These are phyloP conservation scores for Bombus confusus DNA, from an alignment of 1,140 invertebrate genomes.

Conservation along the genomic window DNA sequence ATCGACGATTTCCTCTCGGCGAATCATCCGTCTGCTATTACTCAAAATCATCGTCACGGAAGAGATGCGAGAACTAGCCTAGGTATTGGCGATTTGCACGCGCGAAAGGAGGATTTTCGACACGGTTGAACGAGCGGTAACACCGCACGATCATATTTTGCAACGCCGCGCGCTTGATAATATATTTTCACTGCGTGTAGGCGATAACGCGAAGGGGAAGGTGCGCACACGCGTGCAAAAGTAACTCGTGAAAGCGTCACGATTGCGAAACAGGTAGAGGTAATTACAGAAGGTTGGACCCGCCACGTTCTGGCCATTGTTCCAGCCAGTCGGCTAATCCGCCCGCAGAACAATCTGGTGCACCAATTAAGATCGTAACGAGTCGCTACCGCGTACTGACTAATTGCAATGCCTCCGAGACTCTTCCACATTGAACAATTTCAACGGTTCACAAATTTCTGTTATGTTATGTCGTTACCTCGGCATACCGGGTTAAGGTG, in stretches of 20 bases:
- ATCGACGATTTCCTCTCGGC: not conserved
- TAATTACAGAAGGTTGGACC: conserved; percentile 53
- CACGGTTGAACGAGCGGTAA: conserved; percentile 42
- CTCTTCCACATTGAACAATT: conserved; percentile 27
- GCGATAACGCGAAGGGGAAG: conserved; percentile 57
- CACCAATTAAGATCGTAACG: conserved; percentile 63
- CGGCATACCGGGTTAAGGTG: conserved; percentile 52
- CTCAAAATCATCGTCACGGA: conserved; percentile 33
- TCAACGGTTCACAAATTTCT: conserved; percentile 40
- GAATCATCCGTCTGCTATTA: conserved; percentile 14
- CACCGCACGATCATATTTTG: conserved; percentile 53
- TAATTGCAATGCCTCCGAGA: conserved; percentile 53
- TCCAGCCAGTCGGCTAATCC: conserved; percentile 18
- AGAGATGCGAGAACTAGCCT: conserved; percentile 37
- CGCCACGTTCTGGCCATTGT: conserved; percentile 54
- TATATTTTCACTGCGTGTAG: conserved; percentile 63
- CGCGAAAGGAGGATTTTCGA: conserved; percentile 39
- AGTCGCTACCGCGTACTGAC: conserved; percentile 23
- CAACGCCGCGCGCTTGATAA: conserved; percentile 57
- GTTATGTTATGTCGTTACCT: conserved; percentile 36
- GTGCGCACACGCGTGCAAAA: conserved; percentile 18
- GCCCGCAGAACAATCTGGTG: conserved; percentile 1
- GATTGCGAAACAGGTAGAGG: conserved; percentile 57
- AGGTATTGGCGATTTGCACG: conserved; percentile 44
- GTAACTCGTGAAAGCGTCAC: conserved; percentile 62